These are phyloP conservation scores for Automeris io DNA, from an alignment of 2,888 invertebrate species.

Conservation along the genomic window DNA sequence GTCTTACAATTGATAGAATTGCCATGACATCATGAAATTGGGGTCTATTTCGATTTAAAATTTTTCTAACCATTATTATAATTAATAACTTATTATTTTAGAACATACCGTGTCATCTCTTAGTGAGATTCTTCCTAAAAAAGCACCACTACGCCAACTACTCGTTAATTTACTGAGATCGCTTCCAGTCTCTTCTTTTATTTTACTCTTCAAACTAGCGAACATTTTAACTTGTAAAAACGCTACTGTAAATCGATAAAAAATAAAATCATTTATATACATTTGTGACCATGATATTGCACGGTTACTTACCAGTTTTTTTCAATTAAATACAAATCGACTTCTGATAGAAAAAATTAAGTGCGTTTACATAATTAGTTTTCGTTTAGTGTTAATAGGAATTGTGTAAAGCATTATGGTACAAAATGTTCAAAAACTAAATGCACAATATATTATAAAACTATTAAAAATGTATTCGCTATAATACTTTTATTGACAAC, in stretches of 20 bases:
- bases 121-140: slow-evolving; percentile 66
- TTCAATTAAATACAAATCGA: no score
- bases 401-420: neutral
- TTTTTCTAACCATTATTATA: neutral
- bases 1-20: no score
- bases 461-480: neutral
- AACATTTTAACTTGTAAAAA: slow-evolving; percentile 79
- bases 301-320: slow-evolving; percentile 20
- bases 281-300: slow-evolving; percentile 38
- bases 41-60: no score
- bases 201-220: slow-evolving; percentile 91
- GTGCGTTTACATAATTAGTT: neutral
- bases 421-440: neutral
- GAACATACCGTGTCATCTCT: slow-evolving; percentile 66
- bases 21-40: no score
- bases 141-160: slow-evolving; percentile 70
- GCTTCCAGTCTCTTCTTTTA: slow-evolving; percentile 91
- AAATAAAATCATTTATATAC: slow-evolving; percentile 25
- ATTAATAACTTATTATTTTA: neutral
- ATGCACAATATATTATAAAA: neutral
- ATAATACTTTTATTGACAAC: no score
- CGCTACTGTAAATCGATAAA: slow-evolving; percentile 21
- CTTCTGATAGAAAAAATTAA: neutral
- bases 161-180: slow-evolving; percentile 79
- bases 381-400: neutral